Base-by-base conservation (phyloP, 2,113 vertebrate species). In the Suncus etruscus region DNA sequence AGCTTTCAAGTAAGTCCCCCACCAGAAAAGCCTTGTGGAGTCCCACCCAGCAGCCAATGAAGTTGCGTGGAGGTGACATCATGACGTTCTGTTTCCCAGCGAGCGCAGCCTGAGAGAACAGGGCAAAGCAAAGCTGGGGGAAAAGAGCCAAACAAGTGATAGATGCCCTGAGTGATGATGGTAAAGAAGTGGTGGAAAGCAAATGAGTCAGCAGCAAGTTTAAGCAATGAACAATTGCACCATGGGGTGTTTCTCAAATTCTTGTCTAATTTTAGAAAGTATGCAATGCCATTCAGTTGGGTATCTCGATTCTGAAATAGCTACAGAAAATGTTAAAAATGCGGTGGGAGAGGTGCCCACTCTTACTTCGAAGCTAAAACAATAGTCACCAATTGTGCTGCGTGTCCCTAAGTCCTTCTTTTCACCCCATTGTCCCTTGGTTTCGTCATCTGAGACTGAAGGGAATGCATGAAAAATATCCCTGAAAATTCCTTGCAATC, bases 161-260 rank as follows among this genome's bases (percentile, higher is more conserved):
- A 11, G 69, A 70, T 70, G 66, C 70, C 94, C 73, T 2, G 5
- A 63, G 58, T 32, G 16, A 85, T 20, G 63, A 80, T 92, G 90
- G 94, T 95, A 73, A 94, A 92, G 92, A 95, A 81, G 45, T 32
- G 65, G 83, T 31, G 86, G 81, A 94, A 93, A 92, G 73, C 79
- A 39, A 86, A 76, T 95, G 93, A 94, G 90, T 91, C 90, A 96
- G 93, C 95, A 95, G 74, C 74, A 58, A 94, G 91, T 68, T 97
- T 95, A 90, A 96, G 96, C 96, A 97, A 96, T 10, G 86, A 90
- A 31, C 80, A 69, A 47, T 97, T 97, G 95, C 96, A 91, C 94
- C 95, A 97, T 0, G 69, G 92, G 85, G 80, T 94, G 90, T 97
- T 96, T 96, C 96, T 96, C 90, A 97, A 96, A 97, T 97, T 97